These are phyloP conservation scores for Drosophila emarginata DNA, from an alignment of 2,888 invertebrate species.

Conservation along the genomic window DNA sequence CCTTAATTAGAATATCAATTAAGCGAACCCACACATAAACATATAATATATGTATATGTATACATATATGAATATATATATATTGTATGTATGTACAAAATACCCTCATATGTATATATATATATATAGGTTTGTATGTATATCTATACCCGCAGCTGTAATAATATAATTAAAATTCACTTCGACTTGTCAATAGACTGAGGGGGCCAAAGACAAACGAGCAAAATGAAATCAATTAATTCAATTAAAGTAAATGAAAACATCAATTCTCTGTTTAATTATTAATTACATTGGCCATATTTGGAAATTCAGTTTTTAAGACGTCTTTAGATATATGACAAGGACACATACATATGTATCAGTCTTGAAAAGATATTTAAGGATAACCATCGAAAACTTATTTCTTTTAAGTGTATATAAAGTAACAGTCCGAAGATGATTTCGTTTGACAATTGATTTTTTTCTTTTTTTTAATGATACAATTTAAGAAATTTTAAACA, in stretches of 20 bases:
- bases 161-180: constrained; percentile 68
- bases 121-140: not conserved
- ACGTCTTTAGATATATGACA: not conserved
- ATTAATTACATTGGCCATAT: constrained; percentile 49
- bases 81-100: no score
- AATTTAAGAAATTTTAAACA: no score
- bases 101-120: no score
- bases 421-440: no score
- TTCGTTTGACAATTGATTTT: no score
- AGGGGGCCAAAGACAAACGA: constrained; percentile 25
- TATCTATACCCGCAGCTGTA: constrained; percentile 27
- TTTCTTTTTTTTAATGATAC: no score
- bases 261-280: constrained; percentile 42
- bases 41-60: constrained; percentile 40
- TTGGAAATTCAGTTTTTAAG: not conserved
- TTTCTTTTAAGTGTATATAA: no score
- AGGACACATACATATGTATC: no score
- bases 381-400: no score
- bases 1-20: constrained; percentile 72
- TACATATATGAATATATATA: constrained; percentile 42
- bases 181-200: constrained; percentile 42
- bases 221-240: constrained; percentile 52
- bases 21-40: constrained; percentile 19
- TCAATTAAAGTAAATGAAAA: constrained; percentile 53
- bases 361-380: no score